Evolutionary conservation across 2,113 vertebrate genomes (phyloP).

Genomic region (Mobula hypostoma): DNA sequence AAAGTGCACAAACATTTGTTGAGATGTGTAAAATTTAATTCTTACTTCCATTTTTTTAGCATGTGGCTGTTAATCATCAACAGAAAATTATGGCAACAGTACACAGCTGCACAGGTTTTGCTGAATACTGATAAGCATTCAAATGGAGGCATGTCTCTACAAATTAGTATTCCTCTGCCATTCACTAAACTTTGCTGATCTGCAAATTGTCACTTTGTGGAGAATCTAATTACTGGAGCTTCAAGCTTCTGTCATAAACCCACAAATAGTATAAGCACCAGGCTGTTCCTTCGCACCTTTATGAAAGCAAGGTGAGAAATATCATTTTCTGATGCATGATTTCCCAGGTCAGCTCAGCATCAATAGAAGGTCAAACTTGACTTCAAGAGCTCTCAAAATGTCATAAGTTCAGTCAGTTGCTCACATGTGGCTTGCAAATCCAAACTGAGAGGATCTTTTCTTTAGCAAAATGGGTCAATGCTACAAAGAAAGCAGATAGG

Average conservation of each 20-base stretch:
- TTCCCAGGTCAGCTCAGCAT: constrained; percentile 18
- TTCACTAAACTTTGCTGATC: constrained; percentile 37
- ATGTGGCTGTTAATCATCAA: constrained; percentile 28
- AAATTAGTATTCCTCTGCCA: constrained; percentile 32
- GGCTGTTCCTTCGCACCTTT: not conserved
- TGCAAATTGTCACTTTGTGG: constrained; percentile 36
- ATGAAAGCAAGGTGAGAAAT: constrained; percentile 31
- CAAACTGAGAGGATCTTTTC: not conserved
- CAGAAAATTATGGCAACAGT: constrained; percentile 7
- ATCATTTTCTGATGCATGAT: constrained; percentile 11
- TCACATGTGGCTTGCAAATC: not conserved
- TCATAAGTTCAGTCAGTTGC: constrained; percentile 1
- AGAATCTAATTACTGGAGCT: constrained; percentile 32
- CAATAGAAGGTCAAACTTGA: constrained; percentile 25
- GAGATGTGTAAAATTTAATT: constrained; percentile 11
- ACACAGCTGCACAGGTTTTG: constrained; percentile 32
- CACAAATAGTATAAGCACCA: constrained; percentile 30
- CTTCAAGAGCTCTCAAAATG: constrained; percentile 22
- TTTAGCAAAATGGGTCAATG: not conserved
- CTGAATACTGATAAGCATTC: constrained; percentile 37
- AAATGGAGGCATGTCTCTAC: constrained; percentile 30
- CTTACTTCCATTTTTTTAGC: not conserved
- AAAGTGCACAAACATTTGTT: not conserved
- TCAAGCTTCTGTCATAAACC: constrained; percentile 27
- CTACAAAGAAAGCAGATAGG: not conserved